phyloP scores from a whole-genome alignment of 2,113 vertebrate genomes.

The Gracilinanus agilis region DNA sequence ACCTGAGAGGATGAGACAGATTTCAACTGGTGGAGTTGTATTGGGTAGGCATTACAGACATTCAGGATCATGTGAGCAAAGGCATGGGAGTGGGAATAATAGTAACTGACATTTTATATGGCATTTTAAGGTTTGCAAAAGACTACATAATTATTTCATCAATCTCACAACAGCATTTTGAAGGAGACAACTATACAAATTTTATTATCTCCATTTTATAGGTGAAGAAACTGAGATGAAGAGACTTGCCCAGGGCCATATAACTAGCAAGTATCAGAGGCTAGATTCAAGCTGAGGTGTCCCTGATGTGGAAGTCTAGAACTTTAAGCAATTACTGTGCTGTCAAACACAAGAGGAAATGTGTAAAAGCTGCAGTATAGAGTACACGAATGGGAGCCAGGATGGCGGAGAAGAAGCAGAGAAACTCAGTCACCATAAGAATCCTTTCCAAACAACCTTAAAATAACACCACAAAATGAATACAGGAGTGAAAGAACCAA shows the following conservation, averaged over 20 bases:
- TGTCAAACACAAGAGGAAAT: too few relatives aligned
- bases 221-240: neutral
- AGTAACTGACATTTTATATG: neutral
- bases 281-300: neutral
- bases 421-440: too few relatives aligned
- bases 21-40: neutral
- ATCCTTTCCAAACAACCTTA: too few relatives aligned
- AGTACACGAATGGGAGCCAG: too few relatives aligned
- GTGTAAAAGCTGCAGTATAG: too few relatives aligned
- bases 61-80: neutral
- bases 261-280: neutral
- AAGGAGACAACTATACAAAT: neutral
- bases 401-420: too few relatives aligned
- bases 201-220: neutral
- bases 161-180: neutral
- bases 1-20: neutral
- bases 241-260: neutral
- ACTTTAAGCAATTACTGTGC: too few relatives aligned
- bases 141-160: neutral
- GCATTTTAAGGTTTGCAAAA: neutral
- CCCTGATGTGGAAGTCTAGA: too few relatives aligned
- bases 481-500: too few relatives aligned
- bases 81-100: neutral
- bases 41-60: neutral
- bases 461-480: too few relatives aligned